Base-by-base conservation (phyloP, 2,888 invertebrate genomes). In the Amiota communis region DNA sequence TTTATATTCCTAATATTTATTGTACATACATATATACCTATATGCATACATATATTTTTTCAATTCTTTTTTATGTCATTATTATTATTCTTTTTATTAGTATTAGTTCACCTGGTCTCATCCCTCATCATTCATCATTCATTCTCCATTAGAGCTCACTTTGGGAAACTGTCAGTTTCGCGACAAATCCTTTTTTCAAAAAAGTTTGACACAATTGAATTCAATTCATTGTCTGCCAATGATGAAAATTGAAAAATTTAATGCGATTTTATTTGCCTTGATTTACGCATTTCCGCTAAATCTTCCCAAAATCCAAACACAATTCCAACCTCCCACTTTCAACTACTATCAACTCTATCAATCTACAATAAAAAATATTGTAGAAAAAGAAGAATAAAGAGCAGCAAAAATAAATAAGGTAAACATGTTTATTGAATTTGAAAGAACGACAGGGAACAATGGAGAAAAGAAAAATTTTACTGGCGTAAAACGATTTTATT, bases 251-350 rank as follows among this genome's bases (percentile, higher is more conserved):
- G 15, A 81, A 81, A n/a, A 83, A 79, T 80, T 82, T 82, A 82
- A 83, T 81, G 82, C 80, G 80, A 81, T 83, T 82, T 80, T 79
- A 84, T 79, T 36, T 79, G 83, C 78, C 79, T 76, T 84, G 70
- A 72, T 72, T 49, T 49, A 67, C 67, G 15, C 67, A 17, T 63
- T 73, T 72, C 57, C 56, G 74, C 65, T 75, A 79, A 80, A 76
- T 78, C 79, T 81, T 82, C 79, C 75, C 82, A 83, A 77, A 77
- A 75, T 23, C 23, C 23, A 2, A 23, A 23, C 23, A 23, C 23
- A 2, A 2, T 23, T 3, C 23, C 23, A n/a, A n/a, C n/a, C n/a
- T n/a, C n/a, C n/a, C n/a, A n/a, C n/a, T n/a, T n/a, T n/a, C n/a
- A n/a, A n/a, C n/a, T n/a, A n/a, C n/a, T 23, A 23, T 23, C 23